Evolutionary conservation across 2,797 vertebrate genomes (phyloP), one percentile per base, ranked within the genome.

Genomic region (Clarias fuscus): DNA sequence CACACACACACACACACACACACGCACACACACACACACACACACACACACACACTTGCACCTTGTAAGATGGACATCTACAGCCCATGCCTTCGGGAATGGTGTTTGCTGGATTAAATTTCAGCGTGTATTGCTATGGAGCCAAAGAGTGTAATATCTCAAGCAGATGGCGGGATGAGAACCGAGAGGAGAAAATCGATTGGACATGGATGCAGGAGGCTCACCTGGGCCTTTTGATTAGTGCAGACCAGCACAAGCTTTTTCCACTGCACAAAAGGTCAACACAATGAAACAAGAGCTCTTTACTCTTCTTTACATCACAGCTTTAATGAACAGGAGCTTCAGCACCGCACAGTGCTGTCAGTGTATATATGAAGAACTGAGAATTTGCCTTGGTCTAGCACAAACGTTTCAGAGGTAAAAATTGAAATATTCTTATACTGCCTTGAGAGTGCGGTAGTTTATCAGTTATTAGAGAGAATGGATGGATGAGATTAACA

Each of bases 51-150:
- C 33, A 20, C 37, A 62, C 82, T 33, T 68, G 37, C 70, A 83
- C 62, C 62, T 71, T 82, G 70, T 65, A 68, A 62, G 62, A 82
- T 48, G 58, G 61, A 61, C 77, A 88, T 71, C 84, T 81, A 87
- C 77, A 85, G 72, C 83, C 64, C 70, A 83, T 48, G 61, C 83
- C 82, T 85, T 77, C 43, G 61, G 86, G 82, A 71, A 86, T 84
- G 84, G 71, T 88, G 86, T 87, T 88, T 86, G 82, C 83, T 56
- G 85, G 90, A 89, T 90, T 90, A 85, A 61, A 86, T 87, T 86
- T 82, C 85, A 86, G 86, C 58, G 61, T 68, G 83, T 77, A 59
- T 84, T 85, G 79, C 84, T 68, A 77, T 79, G 76, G 84, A 82
- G 24, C 62, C 71, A 33, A 37, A 6, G 24, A 76, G 76, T 68